Evolutionary conservation across 2,797 vertebrate species (phyloP).

Genomic region (Muraenolepis orangiensis): DNA sequence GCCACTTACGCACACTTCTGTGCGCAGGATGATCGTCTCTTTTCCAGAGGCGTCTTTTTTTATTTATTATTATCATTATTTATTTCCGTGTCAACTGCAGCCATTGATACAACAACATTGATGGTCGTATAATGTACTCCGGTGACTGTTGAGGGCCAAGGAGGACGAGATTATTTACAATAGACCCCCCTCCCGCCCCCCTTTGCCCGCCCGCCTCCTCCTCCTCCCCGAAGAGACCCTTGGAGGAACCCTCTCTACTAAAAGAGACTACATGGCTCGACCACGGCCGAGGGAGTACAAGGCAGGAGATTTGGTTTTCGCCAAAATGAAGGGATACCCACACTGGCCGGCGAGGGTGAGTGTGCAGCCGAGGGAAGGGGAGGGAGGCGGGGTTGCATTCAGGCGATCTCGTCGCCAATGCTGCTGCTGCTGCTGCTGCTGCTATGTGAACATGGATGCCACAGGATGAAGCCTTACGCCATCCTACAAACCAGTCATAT

Average conservation of each 20-base stretch:
- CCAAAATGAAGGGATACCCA: constrained; percentile 94
- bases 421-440: neutral
- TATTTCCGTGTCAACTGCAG: constrained; percentile 72
- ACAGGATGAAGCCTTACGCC: neutral
- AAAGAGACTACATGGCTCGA: constrained; percentile 78
- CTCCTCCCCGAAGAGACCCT: neutral
- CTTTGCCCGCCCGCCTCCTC: no score
- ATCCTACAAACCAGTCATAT: no score
- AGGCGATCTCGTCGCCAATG: constrained; percentile 17
- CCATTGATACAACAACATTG: constrained; percentile 67
- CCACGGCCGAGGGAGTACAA: constrained; percentile 92
- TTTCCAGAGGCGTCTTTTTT: constrained; percentile 37
- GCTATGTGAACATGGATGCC: neutral
- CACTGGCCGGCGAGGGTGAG: constrained; percentile 96
- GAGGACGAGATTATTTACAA: neutral
- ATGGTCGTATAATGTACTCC: constrained; percentile 57
- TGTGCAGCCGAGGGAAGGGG: constrained; percentile 51
- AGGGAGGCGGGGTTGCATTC: constrained; percentile 61
- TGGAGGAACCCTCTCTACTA: neutral
- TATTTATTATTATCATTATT: constrained; percentile 61
- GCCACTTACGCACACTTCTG: constrained; percentile 47
- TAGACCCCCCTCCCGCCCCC: neutral
- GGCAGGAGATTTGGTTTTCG: constrained; percentile 91
- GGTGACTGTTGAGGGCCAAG: constrained; percentile 42
- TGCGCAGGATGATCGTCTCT: constrained; percentile 47